Conservation (phyloP, 1,140 invertebrate species). For the Eufriesea mexicana region DNA sequence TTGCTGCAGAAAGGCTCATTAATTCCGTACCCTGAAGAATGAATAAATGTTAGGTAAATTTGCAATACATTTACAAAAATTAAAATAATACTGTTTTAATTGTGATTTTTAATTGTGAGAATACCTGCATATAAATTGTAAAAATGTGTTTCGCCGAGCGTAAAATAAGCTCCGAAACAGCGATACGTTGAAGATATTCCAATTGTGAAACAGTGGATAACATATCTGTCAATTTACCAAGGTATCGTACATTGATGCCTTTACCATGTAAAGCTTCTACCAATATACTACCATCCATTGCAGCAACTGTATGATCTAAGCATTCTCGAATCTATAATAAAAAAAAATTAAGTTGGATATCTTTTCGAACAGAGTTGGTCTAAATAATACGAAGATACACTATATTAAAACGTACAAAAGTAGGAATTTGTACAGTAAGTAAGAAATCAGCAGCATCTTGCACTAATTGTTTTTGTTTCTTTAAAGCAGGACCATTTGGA, state of each 20-base stretch:
- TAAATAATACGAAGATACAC: neutral
- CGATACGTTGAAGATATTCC: constrained; percentile 94
- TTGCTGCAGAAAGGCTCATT: constrained; percentile 93
- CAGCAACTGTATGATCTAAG: constrained; percentile 94
- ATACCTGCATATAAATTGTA: constrained; percentile 93
- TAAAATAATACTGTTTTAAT: neutral
- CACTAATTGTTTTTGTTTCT: constrained; percentile 93
- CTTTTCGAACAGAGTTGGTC: neutral
- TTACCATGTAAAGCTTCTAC: constrained; percentile 95
- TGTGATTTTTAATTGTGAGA: constrained; percentile 16
- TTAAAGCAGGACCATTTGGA: constrained; percentile 86
- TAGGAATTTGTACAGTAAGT: constrained; percentile 95
- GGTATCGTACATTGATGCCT: constrained; percentile 98
- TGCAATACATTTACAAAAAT: neutral
- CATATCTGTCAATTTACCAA: constrained; percentile 93
- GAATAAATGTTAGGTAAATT: constrained; percentile 40
- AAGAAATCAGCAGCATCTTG: constrained; percentile 98
- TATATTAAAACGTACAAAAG: constrained; percentile 88
- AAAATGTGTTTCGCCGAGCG: constrained; percentile 97
- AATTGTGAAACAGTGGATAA: constrained; percentile 90
- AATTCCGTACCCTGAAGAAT: constrained; percentile 88
- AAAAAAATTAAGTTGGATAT: constrained; percentile 1
- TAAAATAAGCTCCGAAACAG: constrained; percentile 92
- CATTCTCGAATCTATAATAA: constrained; percentile 92
- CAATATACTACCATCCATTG: constrained; percentile 97